Evolutionary conservation across 2,888 invertebrate species (phyloP).

Genomic region (Glyphotaelius pellucidus): DNA sequence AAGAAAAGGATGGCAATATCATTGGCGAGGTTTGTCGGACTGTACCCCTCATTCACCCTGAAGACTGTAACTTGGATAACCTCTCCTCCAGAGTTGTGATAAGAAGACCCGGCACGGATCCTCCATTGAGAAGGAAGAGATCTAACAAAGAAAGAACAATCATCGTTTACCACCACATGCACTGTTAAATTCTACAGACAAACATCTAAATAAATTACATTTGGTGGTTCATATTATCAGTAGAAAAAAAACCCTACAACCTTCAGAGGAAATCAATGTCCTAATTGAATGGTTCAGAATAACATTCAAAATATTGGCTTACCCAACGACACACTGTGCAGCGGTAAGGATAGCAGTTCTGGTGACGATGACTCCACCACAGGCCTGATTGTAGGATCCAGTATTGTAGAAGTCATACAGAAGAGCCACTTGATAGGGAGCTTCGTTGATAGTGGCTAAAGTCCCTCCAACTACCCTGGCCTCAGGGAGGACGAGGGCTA

Average conservation of each 20-base stretch:
- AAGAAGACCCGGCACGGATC: slow-evolving; percentile 67
- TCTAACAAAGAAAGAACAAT: slow-evolving; percentile 44
- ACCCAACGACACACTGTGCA: slow-evolving; percentile 71
- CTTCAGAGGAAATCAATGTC: not conserved
- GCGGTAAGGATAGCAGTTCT: slow-evolving; percentile 71
- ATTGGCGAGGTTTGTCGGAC: slow-evolving; percentile 69
- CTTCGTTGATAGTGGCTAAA: slow-evolving; percentile 71
- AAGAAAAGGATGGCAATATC: slow-evolving; percentile 73
- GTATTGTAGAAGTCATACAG: slow-evolving; percentile 67
- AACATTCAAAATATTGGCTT: not conserved
- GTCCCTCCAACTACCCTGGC: slow-evolving; percentile 71
- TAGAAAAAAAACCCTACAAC: not conserved
- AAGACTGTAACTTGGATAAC: slow-evolving; percentile 70
- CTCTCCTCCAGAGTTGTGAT: slow-evolving; percentile 71
- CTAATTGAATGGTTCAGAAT: no score
- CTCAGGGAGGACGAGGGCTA: slow-evolving; percentile 42
- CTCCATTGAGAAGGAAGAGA: slow-evolving; percentile 52
- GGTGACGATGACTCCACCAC: slow-evolving; percentile 72
- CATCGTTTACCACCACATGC: not conserved
- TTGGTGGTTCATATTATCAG: no score
- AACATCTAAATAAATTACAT: no score
- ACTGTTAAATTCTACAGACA: not conserved
- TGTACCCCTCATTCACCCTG: slow-evolving; percentile 70
- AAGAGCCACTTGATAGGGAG: slow-evolving; percentile 74
- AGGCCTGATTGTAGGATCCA: slow-evolving; percentile 70